These are phyloP conservation scores for Calyptomena viridis DNA, from an alignment of 2,113 vertebrate species.

Conservation along the genomic window DNA sequence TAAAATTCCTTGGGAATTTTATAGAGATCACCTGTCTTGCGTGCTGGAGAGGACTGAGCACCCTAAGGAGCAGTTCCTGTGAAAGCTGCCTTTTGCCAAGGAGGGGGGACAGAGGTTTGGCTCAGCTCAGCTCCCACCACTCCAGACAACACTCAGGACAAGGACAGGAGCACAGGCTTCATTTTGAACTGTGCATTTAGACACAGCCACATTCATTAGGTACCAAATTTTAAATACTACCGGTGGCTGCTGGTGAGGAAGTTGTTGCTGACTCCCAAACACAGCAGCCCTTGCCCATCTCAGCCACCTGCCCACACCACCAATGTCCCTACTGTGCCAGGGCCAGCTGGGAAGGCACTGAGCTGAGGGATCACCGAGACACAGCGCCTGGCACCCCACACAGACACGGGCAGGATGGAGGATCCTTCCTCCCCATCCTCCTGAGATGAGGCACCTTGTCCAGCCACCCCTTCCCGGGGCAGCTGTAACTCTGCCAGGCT, in stretches of 20 bases:
- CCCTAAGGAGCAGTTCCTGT: background rate
- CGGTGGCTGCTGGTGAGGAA: background rate
- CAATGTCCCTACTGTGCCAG: fast-evolving
- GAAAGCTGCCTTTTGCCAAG: background rate
- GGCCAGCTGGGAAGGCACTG: fast-evolving
- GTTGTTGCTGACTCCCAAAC: background rate
- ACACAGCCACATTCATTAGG: fast-evolving
- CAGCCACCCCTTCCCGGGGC: background rate
- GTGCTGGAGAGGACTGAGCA: background rate
- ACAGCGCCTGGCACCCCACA: background rate
- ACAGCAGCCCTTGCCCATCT: fast-evolving
- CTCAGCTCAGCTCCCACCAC: background rate
- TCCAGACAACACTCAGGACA: background rate
- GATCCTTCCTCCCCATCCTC: fast-evolving
- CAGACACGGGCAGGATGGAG: fast-evolving
- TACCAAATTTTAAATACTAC: background rate
- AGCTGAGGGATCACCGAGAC: fast-evolving
- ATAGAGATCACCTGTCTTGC: fast-evolving
- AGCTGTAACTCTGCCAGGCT: background rate
- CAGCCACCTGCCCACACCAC: fast-evolving
- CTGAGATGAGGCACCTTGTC: fast-evolving
- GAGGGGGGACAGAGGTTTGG: background rate
- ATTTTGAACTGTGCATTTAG: fast-evolving
- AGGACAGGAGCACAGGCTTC: fast-evolving
- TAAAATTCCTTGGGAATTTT: too few species aligned